Evolutionary conservation across 2,888 invertebrate genomes (phyloP).

Genomic region (Chironomus tentans): DNA sequence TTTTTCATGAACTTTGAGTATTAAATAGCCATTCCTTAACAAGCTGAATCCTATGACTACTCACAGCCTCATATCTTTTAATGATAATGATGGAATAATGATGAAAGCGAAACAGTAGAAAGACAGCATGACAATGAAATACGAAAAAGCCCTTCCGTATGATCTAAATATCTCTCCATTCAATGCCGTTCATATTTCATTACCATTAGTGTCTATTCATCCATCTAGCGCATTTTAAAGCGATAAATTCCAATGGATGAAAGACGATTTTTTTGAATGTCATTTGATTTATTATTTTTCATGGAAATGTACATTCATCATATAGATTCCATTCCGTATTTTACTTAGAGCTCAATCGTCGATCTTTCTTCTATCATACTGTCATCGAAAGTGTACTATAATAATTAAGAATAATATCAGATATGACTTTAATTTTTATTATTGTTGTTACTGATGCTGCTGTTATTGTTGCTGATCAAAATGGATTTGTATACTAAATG

Average conservation of each 20-base stretch:
- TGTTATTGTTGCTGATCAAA: too few relatives aligned
- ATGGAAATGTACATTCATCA: constrained; percentile 8
- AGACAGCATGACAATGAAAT: not conserved
- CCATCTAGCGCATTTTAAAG: not conserved
- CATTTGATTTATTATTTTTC: constrained; percentile 27
- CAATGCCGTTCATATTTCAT: not conserved
- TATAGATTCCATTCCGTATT: not conserved
- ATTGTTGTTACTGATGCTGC: too few relatives aligned
- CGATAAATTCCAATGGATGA: constrained; percentile 12
- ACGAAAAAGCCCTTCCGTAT: not conserved
- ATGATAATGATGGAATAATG: not conserved
- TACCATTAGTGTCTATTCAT: constrained; percentile 11
- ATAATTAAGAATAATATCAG: constrained; percentile 9
- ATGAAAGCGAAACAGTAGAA: not conserved
- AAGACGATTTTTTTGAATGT: constrained; percentile 14
- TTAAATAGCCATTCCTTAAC: too few relatives aligned
- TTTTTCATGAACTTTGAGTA: too few relatives aligned
- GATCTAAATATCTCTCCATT: constrained; percentile 7
- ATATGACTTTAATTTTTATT: too few relatives aligned
- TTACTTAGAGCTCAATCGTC: too few relatives aligned
- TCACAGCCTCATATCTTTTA: too few relatives aligned
- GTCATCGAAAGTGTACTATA: constrained; percentile 2
- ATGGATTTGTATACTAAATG: too few relatives aligned
- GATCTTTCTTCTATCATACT: not conserved
- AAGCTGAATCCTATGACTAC: too few relatives aligned